Percentiles rank a stretch among this genome's conserved stretches.
phyloP scores from a whole-genome alignment of 2,888 invertebrate genomes.

The Geotrupes spiniger region DNA sequence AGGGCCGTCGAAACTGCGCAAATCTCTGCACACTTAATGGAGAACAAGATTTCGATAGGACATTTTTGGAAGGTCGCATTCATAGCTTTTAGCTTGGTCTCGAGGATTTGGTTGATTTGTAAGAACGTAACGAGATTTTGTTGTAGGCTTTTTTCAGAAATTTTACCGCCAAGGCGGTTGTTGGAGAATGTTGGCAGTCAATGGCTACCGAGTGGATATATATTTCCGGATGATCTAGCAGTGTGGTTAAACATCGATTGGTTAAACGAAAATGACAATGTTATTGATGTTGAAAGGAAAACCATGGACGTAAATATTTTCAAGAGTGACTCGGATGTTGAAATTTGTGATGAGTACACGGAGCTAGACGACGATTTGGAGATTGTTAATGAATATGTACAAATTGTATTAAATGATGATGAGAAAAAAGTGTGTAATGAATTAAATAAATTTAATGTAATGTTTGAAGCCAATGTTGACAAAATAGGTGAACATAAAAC shows the following conservation, averaged over 20 bases:
- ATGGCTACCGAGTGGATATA: constrained; percentile 48
- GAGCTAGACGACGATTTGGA: constrained; percentile 7
- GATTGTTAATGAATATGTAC: neutral
- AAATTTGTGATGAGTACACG: constrained; percentile 10
- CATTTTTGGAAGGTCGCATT: constrained; percentile 51
- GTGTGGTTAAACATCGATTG: constrained; percentile 49
- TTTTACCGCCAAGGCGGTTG: constrained; percentile 40
- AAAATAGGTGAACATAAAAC: constrained; percentile 8
- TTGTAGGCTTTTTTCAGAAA: constrained; percentile 48
- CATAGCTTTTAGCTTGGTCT: constrained; percentile 47
- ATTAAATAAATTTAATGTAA: neutral
- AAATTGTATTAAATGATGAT: constrained; percentile 1
- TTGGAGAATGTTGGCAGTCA: constrained; percentile 40
- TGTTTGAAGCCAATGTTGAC: constrained; percentile 14
- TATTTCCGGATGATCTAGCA: constrained; percentile 47
- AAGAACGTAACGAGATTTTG: constrained; percentile 43
- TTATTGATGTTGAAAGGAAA: neutral
- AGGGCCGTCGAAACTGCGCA: constrained; percentile 45
- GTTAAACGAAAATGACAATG: constrained; percentile 37
- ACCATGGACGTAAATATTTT: neutral
- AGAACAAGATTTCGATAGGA: constrained; percentile 46
- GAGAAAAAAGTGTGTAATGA: neutral
- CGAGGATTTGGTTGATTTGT: constrained; percentile 50
- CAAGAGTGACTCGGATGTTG: neutral
- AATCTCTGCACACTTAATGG: constrained; percentile 43